Evolutionary conservation across 1,140 invertebrate species (phyloP).

Genomic region (Temnothorax longispinosus): DNA sequence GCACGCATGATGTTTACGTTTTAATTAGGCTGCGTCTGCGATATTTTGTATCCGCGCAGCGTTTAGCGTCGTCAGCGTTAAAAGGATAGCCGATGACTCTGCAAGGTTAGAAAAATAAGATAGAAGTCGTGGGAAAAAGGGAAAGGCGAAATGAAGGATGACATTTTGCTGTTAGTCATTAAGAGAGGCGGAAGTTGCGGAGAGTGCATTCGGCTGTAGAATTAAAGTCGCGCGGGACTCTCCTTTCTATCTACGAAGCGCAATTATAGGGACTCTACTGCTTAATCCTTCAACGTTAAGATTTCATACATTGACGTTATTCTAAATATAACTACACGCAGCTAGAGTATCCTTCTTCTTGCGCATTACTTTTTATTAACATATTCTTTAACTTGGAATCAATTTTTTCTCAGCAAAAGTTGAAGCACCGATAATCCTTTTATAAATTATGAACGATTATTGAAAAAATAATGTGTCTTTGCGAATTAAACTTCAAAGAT

Average conservation of each 20-base stretch:
- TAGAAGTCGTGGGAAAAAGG: conserved; percentile 27
- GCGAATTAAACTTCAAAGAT: neutral
- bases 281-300: neutral
- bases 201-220: conserved; percentile 34
- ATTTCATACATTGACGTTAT: neutral
- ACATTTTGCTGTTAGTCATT: conserved; percentile 17
- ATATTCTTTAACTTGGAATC: neutral
- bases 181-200: conserved; percentile 31
- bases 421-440: too few species aligned
- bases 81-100: neutral
- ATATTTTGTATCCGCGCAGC: neutral
- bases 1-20: neutral
- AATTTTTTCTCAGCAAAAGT: too few species aligned
- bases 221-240: neutral
- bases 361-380: neutral
- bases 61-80: neutral
- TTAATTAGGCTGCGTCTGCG: neutral
- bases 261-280: neutral
- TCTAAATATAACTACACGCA: neutral
- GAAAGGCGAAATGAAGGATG: conserved; percentile 15
- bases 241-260: neutral
- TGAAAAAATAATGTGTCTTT: neutral
- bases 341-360: neutral
- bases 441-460: neutral
- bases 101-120: neutral